Percentiles rank a stretch among this genome's conserved stretches.
Conservation (phyloP, 2,888 invertebrate genomes). For the Trachelus troglodyta region DNA sequence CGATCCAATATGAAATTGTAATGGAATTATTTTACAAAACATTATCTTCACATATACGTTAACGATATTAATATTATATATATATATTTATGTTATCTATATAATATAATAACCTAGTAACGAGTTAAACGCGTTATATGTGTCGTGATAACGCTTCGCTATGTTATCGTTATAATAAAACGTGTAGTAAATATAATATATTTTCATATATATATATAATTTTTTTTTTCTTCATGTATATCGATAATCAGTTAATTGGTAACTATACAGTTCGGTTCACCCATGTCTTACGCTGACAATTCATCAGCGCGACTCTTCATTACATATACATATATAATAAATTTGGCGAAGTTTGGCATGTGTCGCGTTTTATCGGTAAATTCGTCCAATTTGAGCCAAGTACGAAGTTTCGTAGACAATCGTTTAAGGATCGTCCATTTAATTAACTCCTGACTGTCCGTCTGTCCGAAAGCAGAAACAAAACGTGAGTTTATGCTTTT, state of each 20-base stretch:
- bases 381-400: constrained; percentile 27
- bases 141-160: neutral
- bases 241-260: neutral
- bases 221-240: neutral
- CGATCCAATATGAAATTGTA: constrained; percentile 19
- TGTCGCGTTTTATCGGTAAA: constrained; percentile 15
- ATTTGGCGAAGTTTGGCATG: constrained; percentile 21
- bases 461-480: no score
- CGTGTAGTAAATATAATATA: constrained; percentile 7
- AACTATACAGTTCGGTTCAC: constrained; percentile 2
- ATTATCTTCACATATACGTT: constrained; percentile 16
- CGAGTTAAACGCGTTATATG: no score
- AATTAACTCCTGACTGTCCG: no score
- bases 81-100: constrained; percentile 1
- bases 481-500: no score
- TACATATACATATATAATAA: constrained; percentile 1
- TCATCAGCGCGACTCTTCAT: neutral
- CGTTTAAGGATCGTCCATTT: no score
- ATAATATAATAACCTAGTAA: neutral
- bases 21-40: constrained; percentile 24
- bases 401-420: constrained; percentile 2
- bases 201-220: neutral
- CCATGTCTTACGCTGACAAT: neutral
- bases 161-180: neutral
- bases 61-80: neutral